Percentiles rank a stretch among this genome's conserved stretches.
Evolutionary conservation across 2,797 vertebrate genomes (phyloP).

Genomic region (Alosa sapidissima): DNA sequence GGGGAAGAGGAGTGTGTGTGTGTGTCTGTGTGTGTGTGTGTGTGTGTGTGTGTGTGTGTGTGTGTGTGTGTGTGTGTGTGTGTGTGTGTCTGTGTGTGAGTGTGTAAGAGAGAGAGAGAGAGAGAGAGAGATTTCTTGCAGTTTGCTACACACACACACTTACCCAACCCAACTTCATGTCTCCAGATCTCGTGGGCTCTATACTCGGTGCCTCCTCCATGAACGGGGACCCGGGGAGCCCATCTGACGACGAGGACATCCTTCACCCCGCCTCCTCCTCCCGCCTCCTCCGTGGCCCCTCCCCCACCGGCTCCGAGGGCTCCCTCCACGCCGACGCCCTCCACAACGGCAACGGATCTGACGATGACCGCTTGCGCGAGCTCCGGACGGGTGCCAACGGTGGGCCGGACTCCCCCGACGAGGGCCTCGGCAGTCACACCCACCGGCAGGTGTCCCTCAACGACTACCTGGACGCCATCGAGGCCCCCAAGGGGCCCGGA

Average conservation of each 20-base stretch:
- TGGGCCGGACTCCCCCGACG: slow-evolving; percentile 14
- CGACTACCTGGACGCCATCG: slow-evolving; percentile 88
- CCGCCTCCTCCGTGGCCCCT: slow-evolving; percentile 53
- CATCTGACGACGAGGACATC: slow-evolving; percentile 91
- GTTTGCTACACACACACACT: background rate
- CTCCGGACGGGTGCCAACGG: slow-evolving; percentile 45
- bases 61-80: background rate
- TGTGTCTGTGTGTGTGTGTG: slow-evolving; percentile 11
- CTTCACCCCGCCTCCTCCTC: slow-evolving; percentile 65
- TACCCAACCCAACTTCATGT: slow-evolving; percentile 48
- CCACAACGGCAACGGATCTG: slow-evolving; percentile 52
- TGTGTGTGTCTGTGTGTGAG: background rate
- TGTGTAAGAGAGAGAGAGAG: too few relatives aligned
- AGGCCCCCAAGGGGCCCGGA: slow-evolving; percentile 64
- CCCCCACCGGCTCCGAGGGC: slow-evolving; percentile 80
- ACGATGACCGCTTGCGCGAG: slow-evolving; percentile 49
- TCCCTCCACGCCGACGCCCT: slow-evolving; percentile 70
- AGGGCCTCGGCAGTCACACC: slow-evolving; percentile 52
- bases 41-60: background rate
- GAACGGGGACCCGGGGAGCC: slow-evolving; percentile 91
- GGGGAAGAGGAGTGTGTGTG: background rate
- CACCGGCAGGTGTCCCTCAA: slow-evolving; percentile 89
- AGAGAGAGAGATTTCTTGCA: background rate
- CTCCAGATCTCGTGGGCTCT: slow-evolving; percentile 74
- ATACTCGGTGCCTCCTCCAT: slow-evolving; percentile 76